Evolutionary conservation across 1,140 invertebrate species (phyloP).

Genomic region (Cotesia chilonis): DNA sequence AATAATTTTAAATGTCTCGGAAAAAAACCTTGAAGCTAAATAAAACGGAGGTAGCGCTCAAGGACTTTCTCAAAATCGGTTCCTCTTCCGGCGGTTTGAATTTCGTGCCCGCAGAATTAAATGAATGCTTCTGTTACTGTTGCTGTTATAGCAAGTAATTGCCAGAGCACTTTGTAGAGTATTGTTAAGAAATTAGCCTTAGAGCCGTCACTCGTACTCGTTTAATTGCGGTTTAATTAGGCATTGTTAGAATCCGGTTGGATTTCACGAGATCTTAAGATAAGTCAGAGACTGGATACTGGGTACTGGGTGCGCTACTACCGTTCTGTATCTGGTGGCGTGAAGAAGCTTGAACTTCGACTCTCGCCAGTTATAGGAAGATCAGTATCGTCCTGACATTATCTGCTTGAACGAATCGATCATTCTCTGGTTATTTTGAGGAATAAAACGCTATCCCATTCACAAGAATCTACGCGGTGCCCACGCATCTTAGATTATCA

Average conservation of each 20-base stretch:
- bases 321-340: too few species aligned
- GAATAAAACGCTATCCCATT: conserved; percentile 13
- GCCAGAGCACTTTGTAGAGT: conserved; percentile 13
- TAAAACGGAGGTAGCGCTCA: conserved; percentile 18
- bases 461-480: conserved; percentile 10
- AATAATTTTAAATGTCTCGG: too few species aligned
- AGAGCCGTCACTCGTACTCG: conserved; percentile 30
- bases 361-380: background rate
- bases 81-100: conserved; percentile 26
- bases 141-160: conserved; percentile 21
- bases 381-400: conserved; percentile 32
- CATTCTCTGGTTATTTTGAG: conserved; percentile 20
- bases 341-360: conserved; percentile 18
- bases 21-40: conserved; percentile 5
- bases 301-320: background rate
- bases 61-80: conserved; percentile 37
- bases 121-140: background rate
- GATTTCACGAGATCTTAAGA: conserved; percentile 12
- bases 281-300: conserved; percentile 1
- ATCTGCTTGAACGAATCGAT: conserved; percentile 30
- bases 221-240: conserved; percentile 46
- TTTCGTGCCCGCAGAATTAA: conserved; percentile 24
- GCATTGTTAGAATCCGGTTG: conserved; percentile 36
- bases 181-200: conserved; percentile 40
- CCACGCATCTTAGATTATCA: conserved; percentile 27